Conservation (phyloP, 2,113 vertebrate genomes). For the Illadopsis cleaveri region DNA sequence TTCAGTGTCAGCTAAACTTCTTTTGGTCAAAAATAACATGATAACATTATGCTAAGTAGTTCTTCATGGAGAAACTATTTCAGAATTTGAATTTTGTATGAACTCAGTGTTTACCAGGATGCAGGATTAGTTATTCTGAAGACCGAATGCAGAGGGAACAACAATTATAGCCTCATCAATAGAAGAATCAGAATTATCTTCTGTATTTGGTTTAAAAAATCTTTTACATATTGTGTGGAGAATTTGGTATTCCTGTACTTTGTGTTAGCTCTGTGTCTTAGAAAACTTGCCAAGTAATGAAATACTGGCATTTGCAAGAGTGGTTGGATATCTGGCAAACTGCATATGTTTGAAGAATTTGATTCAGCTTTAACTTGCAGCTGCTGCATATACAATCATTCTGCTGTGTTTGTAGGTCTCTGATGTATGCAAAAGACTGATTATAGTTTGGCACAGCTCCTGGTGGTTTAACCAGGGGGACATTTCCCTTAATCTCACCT, state of each 20-base stretch:
- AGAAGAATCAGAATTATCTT: background rate
- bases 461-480: conserved; percentile 28
- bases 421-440: conserved; percentile 48
- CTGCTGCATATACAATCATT: conserved; percentile 42
- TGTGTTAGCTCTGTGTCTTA: background rate
- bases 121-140: background rate
- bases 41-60: background rate
- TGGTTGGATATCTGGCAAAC: conserved; percentile 32
- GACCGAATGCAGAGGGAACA: background rate
- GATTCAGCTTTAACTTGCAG: conserved; percentile 49
- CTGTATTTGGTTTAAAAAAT: background rate
- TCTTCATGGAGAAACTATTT: background rate
- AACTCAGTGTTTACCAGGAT: background rate
- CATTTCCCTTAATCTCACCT: conserved; percentile 63
- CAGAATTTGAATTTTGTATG: background rate
- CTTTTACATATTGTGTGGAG: background rate
- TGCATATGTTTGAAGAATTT: conserved; percentile 46
- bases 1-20: background rate
- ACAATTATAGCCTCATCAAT: background rate
- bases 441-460: conserved; percentile 50
- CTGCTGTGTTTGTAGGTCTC: conserved; percentile 45
- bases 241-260: background rate
- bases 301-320: conserved; percentile 12
- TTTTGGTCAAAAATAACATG: background rate
- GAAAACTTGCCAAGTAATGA: conserved; percentile 21